Evolutionary conservation across 2,797 vertebrate genomes (phyloP), one percentile per base, ranked within the genome.

Genomic region (Myotis myotis): DNA sequence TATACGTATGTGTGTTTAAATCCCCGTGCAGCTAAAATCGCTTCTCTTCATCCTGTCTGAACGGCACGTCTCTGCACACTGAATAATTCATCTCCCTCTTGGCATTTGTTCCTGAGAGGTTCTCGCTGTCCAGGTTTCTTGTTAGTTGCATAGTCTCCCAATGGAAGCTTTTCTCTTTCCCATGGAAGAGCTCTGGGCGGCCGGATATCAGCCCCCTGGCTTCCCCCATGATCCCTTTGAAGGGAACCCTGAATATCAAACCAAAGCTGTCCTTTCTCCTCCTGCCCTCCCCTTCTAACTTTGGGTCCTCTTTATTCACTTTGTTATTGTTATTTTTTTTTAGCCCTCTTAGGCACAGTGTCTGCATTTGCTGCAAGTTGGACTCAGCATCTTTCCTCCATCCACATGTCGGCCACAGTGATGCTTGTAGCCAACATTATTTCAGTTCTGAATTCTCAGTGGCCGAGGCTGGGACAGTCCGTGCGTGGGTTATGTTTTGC

Each of bases 1-100:
- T 89, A 22, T 49, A 1, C 20, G 1, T 16, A 23, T 70, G 64
- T 62, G 57, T 89, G 47, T 83, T 79, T 87, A 71, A 90, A 68
- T 94, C 19, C 22, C 79, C 38, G 7, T 60, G 81, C 94, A n/a
- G 70, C 91, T 84, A 64, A 92, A 94, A 83, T 60, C 76, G n/a
- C 75, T 75, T 62, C 78, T 89, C 92, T 93, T 90, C 89, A 79
- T 93, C 94, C 75, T 30, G 25, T 94, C 94, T 93, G 96, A 96
- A 95, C 95, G 96, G 84, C 95, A 95, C 7, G 4, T 94, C 96
- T 80, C 94, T 38, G 68, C 94, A 96, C 97, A 94, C 95, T 96
- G 96, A 97, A 97, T 97, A 96, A 97, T 97, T 97, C 97, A 95
- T 97, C 81, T 88, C 80, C 94, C 72, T 81, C 93, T 94, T 95